Conservation (phyloP, 2,888 invertebrate genomes). For the Strigamia transsilvanica region DNA sequence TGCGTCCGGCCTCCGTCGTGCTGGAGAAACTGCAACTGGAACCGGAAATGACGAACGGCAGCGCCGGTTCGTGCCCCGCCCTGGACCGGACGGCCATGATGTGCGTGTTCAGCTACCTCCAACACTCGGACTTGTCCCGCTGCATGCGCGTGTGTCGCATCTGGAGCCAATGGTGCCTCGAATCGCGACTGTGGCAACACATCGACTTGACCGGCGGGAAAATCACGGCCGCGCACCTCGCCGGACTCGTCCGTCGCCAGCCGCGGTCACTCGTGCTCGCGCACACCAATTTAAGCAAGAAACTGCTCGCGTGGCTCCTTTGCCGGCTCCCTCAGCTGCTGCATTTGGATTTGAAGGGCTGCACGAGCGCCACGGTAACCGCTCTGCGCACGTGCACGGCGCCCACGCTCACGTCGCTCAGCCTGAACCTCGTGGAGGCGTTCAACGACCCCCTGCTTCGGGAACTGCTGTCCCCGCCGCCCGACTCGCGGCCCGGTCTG, state of each 20-base stretch:
- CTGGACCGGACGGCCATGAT: slow-evolving; percentile 63
- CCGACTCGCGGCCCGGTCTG: slow-evolving; percentile 79
- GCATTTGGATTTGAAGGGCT: slow-evolving; percentile 76
- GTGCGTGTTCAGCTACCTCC: slow-evolving; percentile 65
- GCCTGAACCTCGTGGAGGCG: slow-evolving; percentile 86
- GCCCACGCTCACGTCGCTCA: slow-evolving; percentile 76
- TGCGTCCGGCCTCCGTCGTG: slow-evolving; percentile 58
- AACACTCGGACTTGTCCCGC: slow-evolving; percentile 69
- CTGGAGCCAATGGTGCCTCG: slow-evolving; percentile 86
- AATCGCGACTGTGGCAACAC: slow-evolving; percentile 82
- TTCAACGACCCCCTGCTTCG: slow-evolving; percentile 83
- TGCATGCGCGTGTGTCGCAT: slow-evolving; percentile 80
- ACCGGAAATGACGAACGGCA: slow-evolving; percentile 55
- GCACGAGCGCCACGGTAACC: slow-evolving; percentile 77
- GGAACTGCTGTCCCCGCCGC: slow-evolving; percentile 85
- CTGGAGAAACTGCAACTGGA: slow-evolving; percentile 52
- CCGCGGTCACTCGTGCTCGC: slow-evolving; percentile 83
- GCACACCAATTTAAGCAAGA: slow-evolving; percentile 86
- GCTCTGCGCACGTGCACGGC: slow-evolving; percentile 83
- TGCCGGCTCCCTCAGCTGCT: slow-evolving; percentile 83
- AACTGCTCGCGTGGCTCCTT: slow-evolving; percentile 92
- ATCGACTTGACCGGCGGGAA: slow-evolving; percentile 79
- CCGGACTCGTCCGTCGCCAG: slow-evolving; percentile 87
- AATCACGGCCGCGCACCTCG: slow-evolving; percentile 72
- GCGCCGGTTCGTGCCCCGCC: slow-evolving; percentile 56